Evolutionary conservation across 2,797 vertebrate species (phyloP).

Genomic region (Hemitrygon akajei): DNA sequence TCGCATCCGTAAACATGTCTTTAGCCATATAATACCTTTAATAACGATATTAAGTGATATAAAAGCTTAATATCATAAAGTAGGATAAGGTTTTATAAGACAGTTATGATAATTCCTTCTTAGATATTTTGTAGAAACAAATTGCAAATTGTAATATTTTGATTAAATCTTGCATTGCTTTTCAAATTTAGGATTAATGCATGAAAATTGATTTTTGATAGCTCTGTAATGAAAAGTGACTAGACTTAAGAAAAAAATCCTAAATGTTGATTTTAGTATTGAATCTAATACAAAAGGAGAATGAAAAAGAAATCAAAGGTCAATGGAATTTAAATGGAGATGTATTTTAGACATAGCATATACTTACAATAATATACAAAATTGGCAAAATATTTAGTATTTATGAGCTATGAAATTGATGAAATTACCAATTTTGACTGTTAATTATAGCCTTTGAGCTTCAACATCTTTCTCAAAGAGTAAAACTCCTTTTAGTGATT

Average conservation of each 20-base stretch:
- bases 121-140: conserved; percentile 7
- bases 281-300: conserved; percentile 2
- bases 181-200: conserved; percentile 30
- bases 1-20: conserved; percentile 6
- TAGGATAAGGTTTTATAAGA: conserved; percentile 26
- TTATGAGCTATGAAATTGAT: background rate
- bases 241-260: background rate
- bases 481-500: background rate
- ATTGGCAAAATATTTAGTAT: background rate
- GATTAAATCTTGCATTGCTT: background rate
- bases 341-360: background rate
- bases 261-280: conserved; percentile 12
- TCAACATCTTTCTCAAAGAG: background rate
- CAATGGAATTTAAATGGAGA: background rate
- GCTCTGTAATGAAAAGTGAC: background rate
- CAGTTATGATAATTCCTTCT: conserved; percentile 31
- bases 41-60: background rate
- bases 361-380: background rate
- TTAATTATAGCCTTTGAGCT: background rate
- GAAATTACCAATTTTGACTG: background rate
- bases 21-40: conserved; percentile 13
- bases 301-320: background rate
- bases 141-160: conserved; percentile 36
- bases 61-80: conserved; percentile 36
- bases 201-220: conserved; percentile 31